phyloP scores from a whole-genome alignment of 2,113 vertebrate species.

The Dicaeum eximium region DNA sequence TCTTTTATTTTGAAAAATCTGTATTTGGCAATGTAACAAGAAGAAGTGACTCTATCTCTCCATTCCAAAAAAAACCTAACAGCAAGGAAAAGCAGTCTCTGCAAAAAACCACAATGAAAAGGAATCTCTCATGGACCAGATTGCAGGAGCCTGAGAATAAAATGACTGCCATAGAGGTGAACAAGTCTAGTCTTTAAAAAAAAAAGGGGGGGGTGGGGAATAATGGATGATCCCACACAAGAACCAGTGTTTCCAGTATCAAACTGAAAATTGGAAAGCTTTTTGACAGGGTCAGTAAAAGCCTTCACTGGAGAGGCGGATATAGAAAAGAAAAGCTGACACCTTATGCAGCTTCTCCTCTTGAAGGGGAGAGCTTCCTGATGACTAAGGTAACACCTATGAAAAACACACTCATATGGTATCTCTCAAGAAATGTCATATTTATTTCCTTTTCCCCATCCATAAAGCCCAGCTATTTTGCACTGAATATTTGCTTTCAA shows the following conservation, averaged over 20 bases:
- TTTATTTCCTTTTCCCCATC: neutral
- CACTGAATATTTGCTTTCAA: conserved; percentile 7
- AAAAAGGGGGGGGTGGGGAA: neutral
- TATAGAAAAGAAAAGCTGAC: neutral
- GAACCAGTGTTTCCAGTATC: neutral
- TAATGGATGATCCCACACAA: neutral
- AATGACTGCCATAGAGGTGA: neutral
- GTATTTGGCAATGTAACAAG: neutral
- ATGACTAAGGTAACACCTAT: neutral
- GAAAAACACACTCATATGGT: neutral
- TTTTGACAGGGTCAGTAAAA: neutral
- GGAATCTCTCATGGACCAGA: neutral
- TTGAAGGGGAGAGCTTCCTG: neutral
- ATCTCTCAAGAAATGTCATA: neutral
- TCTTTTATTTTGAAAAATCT: neutral
- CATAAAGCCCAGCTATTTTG: neutral
- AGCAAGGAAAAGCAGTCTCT: neutral
- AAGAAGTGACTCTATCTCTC: neutral
- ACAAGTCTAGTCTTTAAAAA: neutral
- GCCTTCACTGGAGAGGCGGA: neutral
- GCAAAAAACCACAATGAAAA: neutral
- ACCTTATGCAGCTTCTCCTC: neutral
- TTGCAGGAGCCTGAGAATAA: neutral
- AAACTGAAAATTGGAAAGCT: neutral
- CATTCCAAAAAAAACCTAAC: neutral